phyloP scores from a whole-genome alignment of 2,113 vertebrate genomes.

The Todiramphus saurophagus region DNA sequence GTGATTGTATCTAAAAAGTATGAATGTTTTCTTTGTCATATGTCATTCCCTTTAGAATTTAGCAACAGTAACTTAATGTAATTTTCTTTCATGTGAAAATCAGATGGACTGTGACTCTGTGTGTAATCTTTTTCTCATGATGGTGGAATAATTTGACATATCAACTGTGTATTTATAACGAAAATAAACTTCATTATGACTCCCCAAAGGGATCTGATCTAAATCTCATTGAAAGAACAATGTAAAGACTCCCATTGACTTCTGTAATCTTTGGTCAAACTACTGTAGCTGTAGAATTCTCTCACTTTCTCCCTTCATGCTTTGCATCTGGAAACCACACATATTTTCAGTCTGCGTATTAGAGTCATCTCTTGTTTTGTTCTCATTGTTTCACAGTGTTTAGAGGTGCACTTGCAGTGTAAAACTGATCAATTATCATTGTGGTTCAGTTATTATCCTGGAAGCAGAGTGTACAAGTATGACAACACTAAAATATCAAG shows the following conservation, averaged over 20 bases:
- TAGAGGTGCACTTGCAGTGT: neutral
- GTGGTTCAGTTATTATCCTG: neutral
- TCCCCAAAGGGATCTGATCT: constrained; percentile 46
- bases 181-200: constrained; percentile 47
- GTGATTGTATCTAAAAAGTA: constrained; percentile 18
- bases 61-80: neutral
- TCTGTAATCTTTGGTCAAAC: constrained; percentile 43
- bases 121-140: constrained; percentile 51
- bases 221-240: constrained; percentile 48
- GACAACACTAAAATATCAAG: neutral
- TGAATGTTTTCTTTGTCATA: constrained; percentile 48
- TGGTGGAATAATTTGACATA: constrained; percentile 43
- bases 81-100: constrained; percentile 54
- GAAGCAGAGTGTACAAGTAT: neutral
- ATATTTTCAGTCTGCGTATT: neutral
- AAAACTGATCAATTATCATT: neutral
- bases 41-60: constrained; percentile 34
- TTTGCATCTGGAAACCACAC: neutral
- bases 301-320: neutral
- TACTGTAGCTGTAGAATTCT: neutral
- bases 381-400: neutral
- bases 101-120: constrained; percentile 31
- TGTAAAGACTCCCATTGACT: constrained; percentile 25
- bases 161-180: constrained; percentile 47
- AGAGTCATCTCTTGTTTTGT: neutral